Conservation (phyloP, 35 echinoderm and acorn worm genomes). For the Strongylocentrotus purpuratus region DNA sequence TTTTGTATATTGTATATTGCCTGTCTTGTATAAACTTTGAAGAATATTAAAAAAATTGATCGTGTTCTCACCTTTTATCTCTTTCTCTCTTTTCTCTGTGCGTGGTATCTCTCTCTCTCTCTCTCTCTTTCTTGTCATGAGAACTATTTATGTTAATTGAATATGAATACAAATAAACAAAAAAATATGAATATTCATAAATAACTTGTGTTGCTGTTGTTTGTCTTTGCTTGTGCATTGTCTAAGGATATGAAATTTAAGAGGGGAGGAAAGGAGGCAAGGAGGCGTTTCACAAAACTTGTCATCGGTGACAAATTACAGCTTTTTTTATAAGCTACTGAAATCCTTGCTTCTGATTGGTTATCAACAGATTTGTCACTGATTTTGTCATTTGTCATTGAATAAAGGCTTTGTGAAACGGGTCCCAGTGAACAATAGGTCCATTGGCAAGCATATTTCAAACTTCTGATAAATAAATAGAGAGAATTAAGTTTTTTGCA, state of each 20-base stretch:
- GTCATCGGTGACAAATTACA: too few species aligned
- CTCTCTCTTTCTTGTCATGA: constrained; percentile 14
- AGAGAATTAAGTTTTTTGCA: too few species aligned
- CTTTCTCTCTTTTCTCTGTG: background rate
- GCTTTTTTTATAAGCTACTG: too few species aligned
- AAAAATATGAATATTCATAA: constrained; percentile 43
- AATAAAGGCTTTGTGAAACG: too few species aligned
- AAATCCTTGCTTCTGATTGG: too few species aligned
- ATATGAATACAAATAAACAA: constrained; percentile 28
- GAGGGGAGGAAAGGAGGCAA: too few species aligned
- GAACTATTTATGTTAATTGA: constrained; percentile 20
- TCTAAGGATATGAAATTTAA: background rate
- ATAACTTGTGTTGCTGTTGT: background rate
- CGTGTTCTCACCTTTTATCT: constrained; percentile 7
- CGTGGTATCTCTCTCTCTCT: background rate
- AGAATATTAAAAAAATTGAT: constrained; percentile 24
- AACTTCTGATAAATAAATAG: too few species aligned
- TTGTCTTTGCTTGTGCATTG: background rate
- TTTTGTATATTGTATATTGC: constrained; percentile 47
- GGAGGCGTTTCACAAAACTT: too few species aligned
- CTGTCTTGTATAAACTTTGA: constrained; percentile 46
- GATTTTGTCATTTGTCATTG: too few species aligned
- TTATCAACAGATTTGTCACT: too few species aligned
- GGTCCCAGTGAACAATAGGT: too few species aligned
- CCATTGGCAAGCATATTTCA: too few species aligned